Base-by-base conservation (phyloP, 2,888 invertebrate species). In the Azorinus chamasolen region DNA sequence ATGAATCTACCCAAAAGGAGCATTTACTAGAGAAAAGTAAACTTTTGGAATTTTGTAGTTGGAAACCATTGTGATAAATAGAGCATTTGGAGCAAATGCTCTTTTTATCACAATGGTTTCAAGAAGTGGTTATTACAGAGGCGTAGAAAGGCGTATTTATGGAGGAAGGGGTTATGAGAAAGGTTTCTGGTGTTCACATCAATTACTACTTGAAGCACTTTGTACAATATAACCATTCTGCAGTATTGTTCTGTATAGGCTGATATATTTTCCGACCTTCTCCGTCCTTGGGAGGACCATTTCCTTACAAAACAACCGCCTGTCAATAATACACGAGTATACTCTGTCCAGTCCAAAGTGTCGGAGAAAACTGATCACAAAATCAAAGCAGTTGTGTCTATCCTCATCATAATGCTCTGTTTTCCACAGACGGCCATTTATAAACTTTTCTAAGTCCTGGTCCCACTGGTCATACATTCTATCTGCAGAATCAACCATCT, bases 311-410 rank as follows among this genome's bases (percentile, higher is more conserved):
- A 83, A 80, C 27, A 48, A 46, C 3, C 54, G 48, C 25, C 68
- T 74, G 41, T 83, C 71, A 4, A 46, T 46, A 5, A 80, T 14
- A 54, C 70, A 75, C 0, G 76, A 66, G 46, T 69, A 59, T 12
- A 55, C 41, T 25, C 61, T 45, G 18, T 58, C 63, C 27, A 78
- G 58, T n/a, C 72, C 77, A 37, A 72, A 18, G 10, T 57, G 45
- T n/a, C 62, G 62, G 37, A 83, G 53, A 76, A 78, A 78, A 12
- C 37, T 22, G 10, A 80, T 25, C 10, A 80, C 80, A 78, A 83
- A 83, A 50, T 83, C 83, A 66, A 59, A 83, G 53, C 83, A 83
- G 58, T 83, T 83, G 32, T 75, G 59, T 22, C 18, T 51, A 3
- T 45, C 22, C 25, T 76, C 80, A 37, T 76, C 61, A 48, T 84